phyloP scores from a whole-genome alignment of 2,797 vertebrate species.

The Pangasius macronema region DNA sequence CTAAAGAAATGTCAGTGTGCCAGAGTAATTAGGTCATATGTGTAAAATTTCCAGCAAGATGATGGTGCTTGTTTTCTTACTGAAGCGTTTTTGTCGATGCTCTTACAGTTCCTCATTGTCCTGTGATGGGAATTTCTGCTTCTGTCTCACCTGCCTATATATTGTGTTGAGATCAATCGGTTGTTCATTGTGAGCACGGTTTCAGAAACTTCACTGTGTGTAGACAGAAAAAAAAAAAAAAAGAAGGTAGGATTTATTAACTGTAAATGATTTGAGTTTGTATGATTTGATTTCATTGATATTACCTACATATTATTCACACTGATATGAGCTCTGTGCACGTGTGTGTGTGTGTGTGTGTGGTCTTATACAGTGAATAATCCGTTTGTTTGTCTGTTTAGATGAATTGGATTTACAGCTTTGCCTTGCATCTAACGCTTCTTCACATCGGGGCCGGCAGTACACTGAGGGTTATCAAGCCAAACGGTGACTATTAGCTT shows the following conservation, averaged over 20 bases:
- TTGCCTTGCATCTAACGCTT: constrained; percentile 36
- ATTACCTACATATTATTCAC: background rate
- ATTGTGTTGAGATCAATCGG: background rate
- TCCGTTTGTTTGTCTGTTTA: constrained; percentile 1
- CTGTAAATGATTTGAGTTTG: background rate
- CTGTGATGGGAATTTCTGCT: constrained; percentile 28
- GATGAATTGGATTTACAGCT: constrained; percentile 44
- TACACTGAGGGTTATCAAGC: constrained; percentile 32
- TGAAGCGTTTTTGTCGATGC: constrained; percentile 2
- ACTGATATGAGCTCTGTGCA: background rate
- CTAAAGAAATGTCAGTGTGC: background rate
- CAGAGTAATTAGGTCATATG: constrained; percentile 1
- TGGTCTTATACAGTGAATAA: background rate
- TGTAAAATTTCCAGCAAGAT: constrained; percentile 5
- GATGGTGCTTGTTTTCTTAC: background rate
- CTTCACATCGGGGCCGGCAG: constrained; percentile 16
- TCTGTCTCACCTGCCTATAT: constrained; percentile 40
- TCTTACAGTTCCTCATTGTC: constrained; percentile 9
- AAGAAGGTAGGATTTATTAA: constrained; percentile 14
- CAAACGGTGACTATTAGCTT: constrained; percentile 48
- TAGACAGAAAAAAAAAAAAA: background rate
- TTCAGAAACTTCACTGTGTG: background rate
- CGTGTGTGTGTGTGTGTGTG: accelerated
- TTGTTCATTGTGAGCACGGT: constrained; percentile 3
- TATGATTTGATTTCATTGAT: background rate